These are phyloP conservation scores for Trilocha varians DNA, from an alignment of 2,888 invertebrate genomes.

Conservation along the genomic window DNA sequence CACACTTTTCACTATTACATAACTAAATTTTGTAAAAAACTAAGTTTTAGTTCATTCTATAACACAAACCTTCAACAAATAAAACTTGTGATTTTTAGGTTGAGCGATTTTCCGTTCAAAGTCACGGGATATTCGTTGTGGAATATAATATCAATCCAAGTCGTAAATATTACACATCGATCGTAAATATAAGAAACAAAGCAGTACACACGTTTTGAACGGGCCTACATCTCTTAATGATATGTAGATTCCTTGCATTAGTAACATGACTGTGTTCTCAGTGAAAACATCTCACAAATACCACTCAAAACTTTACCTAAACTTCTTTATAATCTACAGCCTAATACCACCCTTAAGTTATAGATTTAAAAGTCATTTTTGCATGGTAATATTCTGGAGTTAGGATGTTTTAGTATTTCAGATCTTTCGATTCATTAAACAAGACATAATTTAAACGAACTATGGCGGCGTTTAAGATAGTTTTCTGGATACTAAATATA, in stretches of 20 bases:
- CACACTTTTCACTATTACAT: too few species aligned
- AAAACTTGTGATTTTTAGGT: background rate
- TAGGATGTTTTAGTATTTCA: slow-evolving; percentile 20
- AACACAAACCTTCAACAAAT: background rate
- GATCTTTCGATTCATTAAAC: slow-evolving; percentile 65
- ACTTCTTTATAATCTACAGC: slow-evolving; percentile 13
- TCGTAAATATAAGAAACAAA: slow-evolving; percentile 69
- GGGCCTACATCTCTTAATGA: slow-evolving; percentile 71
- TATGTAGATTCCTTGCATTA: slow-evolving; percentile 72
- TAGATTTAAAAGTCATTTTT: slow-evolving; percentile 12
- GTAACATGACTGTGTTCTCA: slow-evolving; percentile 70
- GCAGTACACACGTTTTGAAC: slow-evolving; percentile 68
- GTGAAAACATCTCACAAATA: slow-evolving; percentile 68
- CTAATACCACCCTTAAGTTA: slow-evolving; percentile 18
- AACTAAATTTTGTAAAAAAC: too few species aligned
- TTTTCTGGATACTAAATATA: slow-evolving; percentile 24
- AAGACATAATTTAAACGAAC: slow-evolving; percentile 68
- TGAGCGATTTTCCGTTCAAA: background rate
- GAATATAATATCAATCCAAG: slow-evolving; percentile 20
- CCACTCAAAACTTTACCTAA: slow-evolving; percentile 13
- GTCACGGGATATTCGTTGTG: background rate
- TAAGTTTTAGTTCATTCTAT: too few species aligned
- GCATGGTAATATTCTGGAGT: slow-evolving; percentile 3
- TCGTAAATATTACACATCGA: slow-evolving; percentile 64
- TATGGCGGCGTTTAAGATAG: slow-evolving; percentile 28